Evolutionary conservation across 2,888 invertebrate genomes (phyloP), one percentile per base, ranked within the genome.

Genomic region (Campaea margaritaria): DNA sequence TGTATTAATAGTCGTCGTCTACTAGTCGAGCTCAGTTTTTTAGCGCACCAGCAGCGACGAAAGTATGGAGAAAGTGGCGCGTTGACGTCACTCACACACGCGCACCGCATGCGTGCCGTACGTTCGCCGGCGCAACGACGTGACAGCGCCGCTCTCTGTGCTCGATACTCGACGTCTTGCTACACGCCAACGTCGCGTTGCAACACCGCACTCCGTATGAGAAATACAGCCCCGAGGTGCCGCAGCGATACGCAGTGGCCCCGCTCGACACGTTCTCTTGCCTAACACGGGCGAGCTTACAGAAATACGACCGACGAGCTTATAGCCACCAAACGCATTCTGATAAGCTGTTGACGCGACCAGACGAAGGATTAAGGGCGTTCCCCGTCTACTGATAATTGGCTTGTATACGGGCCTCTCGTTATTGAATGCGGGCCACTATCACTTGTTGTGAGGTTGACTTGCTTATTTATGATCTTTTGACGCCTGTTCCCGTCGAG

Each of bases 11-110:
- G 86, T 80, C 78, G 81, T 75, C 79, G 86, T 82, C 88, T 88
- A 87, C 87, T 87, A 86, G 82, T 83, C 81, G 83, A 81, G 85
- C 79, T 82, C 71, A 63, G 83, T 89, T 90, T 91, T 92, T 91
- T 91, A 91, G 91, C 87, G 84, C 89, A 83, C 81, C 79, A 85
- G 79, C 87, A 83, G 79, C 91, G 90, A 91, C 91, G 92, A 92
- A 92, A 92, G 92, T 92, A 88, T 86, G 85, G 92, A 89, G 92
- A 92, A 92, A 92, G 92, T 92, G 91, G 87, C 89, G 78, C 83
- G 87, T 88, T 88, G 87, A 91, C 91, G 91, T 91, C 89, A 91
- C 89, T 61, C 91, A 89, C 89, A 89, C 91, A 87, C 87, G 83
- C 87, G 83, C 84, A 83, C 65, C 74, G 64, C 75, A 73, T 83